Conservation (phyloP, 2,888 invertebrate genomes). For the Artemia sinica region DNA sequence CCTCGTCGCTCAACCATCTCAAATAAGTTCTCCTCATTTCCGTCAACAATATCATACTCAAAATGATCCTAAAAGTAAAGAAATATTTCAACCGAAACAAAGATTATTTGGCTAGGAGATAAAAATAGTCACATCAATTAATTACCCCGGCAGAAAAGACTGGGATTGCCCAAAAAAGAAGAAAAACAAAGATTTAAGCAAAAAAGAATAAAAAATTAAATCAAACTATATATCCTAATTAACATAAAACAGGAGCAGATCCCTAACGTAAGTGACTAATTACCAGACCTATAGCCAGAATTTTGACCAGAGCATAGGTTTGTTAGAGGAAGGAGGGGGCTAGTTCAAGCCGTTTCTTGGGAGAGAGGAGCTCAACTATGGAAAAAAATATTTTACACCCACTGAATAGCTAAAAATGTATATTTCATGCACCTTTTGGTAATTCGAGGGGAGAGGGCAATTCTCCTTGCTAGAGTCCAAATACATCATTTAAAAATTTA, state of each 20-base stretch:
- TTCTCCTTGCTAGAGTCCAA: too few relatives aligned
- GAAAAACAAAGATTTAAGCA: neutral
- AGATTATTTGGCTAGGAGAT: neutral
- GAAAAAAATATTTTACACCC: too few relatives aligned
- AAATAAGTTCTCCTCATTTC: constrained; percentile 41
- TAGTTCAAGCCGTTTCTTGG: too few relatives aligned
- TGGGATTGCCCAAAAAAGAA: constrained; percentile 23
- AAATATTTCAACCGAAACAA: neutral
- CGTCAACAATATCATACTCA: constrained; percentile 40
- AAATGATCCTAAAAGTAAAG: constrained; percentile 35
- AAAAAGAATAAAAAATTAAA: neutral
- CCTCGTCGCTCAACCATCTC: constrained; percentile 41
- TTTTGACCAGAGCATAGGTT: too few relatives aligned
- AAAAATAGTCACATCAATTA: neutral
- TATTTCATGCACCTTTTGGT: too few relatives aligned
- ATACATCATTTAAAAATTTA: too few relatives aligned
- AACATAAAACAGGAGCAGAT: neutral
- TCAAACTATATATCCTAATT: neutral
- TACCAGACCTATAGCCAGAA: too few relatives aligned
- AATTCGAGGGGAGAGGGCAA: too few relatives aligned
- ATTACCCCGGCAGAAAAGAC: neutral
- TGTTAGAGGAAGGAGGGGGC: too few relatives aligned
- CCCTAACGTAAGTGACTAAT: neutral
- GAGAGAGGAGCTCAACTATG: too few relatives aligned
- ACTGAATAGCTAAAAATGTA: too few relatives aligned